These are phyloP conservation scores for Apoda limacodes DNA, from an alignment of 2,888 invertebrate species.

Conservation along the genomic window DNA sequence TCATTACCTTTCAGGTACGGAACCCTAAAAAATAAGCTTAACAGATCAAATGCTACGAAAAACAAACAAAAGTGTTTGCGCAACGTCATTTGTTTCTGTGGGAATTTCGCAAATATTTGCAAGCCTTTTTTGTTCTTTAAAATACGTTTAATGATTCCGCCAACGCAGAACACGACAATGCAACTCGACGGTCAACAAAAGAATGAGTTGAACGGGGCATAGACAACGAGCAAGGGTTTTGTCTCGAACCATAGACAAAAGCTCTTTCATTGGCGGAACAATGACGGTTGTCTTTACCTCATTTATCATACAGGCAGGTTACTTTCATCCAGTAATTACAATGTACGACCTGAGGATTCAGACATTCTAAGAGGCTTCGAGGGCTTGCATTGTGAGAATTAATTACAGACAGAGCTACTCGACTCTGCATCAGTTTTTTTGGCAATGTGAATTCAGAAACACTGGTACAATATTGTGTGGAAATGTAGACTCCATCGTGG, in stretches of 20 bases:
- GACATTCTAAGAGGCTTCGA: slow-evolving; percentile 29
- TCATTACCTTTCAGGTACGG: too few relatives aligned
- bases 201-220: slow-evolving; percentile 45
- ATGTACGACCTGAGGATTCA: slow-evolving; percentile 41
- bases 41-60: slow-evolving; percentile 6
- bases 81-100: slow-evolving; percentile 26
- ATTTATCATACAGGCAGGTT: slow-evolving; percentile 65
- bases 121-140: slow-evolving; percentile 32
- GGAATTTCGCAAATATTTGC: slow-evolving; percentile 55
- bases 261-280: slow-evolving; percentile 60
- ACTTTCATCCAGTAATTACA: slow-evolving; percentile 67
- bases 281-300: slow-evolving; percentile 57
- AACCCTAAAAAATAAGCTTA: too few relatives aligned
- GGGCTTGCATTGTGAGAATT: slow-evolving; percentile 41
- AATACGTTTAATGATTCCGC: slow-evolving; percentile 53
- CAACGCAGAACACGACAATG: slow-evolving; percentile 46
- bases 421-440: slow-evolving; percentile 36
- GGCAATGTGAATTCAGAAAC: too few relatives aligned
- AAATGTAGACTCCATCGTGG: too few relatives aligned
- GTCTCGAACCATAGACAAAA: slow-evolving; percentile 60
- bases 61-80: slow-evolving; percentile 11
- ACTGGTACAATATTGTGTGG: too few relatives aligned
- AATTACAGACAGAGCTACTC: slow-evolving; percentile 45
- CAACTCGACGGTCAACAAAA: slow-evolving; percentile 48
- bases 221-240: slow-evolving; percentile 58